Evolutionary conservation across 2,113 vertebrate genomes (phyloP), one percentile per base, ranked within the genome.

Genomic region (Grus americana): DNA sequence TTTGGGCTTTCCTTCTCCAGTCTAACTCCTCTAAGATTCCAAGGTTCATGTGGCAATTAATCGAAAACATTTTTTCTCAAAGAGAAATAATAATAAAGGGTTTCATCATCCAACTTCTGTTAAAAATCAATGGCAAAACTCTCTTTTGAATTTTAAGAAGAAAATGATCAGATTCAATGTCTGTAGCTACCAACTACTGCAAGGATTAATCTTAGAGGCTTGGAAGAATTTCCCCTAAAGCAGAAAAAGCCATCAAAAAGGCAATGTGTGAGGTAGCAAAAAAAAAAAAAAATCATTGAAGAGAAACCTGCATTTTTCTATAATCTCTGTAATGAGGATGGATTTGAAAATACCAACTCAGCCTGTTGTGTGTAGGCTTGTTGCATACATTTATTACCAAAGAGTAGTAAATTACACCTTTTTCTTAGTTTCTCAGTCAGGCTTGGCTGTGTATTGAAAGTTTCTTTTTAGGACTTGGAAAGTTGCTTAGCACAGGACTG

Each of bases 181-280:
- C n/a, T 92, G 54, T 85, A 84, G 70, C 44, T 88, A 74, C 61
- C 3, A 3, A 85, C 38, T 90, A 59, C 47, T 6, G 2, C 34
- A 90, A 57, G 6, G 52, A 89, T 94, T 95, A 91, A 86, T 81
- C 52, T 73, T 65, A 76, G 61, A 90, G 5, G 5, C 70, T 81
- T 92, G 91, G 90, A 97, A 94, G 90, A 86, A 92, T 93, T 96
- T 92, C 49, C 73, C 91, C 91, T 85, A 63, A 78, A 95, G 95
- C 88, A 96, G 95, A 91, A 93, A 95, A 95, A 97, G 11, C 40
- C 42, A 92, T 96, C 89, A 87, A 95, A 94, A 94, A 80, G 30
- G 44, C 86, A 88, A 66, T 27, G 36, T 95, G 75, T 95, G 72
- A 90, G 85, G 82, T 66, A 94, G 54, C 7, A 88, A 79, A 76